These are phyloP conservation scores for Xylota sylvarum DNA, from an alignment of 2,888 invertebrate genomes.

Conservation along the genomic window DNA sequence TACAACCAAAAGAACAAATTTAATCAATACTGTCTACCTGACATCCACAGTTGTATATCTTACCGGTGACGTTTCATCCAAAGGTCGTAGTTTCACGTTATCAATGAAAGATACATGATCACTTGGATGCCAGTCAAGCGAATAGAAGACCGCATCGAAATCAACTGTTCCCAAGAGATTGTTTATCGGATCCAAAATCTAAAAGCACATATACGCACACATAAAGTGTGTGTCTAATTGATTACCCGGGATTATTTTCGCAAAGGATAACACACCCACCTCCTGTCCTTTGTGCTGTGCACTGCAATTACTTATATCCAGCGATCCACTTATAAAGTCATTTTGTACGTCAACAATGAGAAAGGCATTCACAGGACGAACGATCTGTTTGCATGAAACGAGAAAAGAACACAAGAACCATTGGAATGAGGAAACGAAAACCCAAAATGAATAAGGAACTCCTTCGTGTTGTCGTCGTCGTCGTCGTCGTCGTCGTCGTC, in stretches of 20 bases:
- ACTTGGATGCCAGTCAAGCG: slow-evolving; percentile 98
- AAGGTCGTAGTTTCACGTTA: slow-evolving; percentile 91
- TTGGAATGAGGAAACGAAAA: slow-evolving; percentile 39
- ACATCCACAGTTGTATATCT: slow-evolving; percentile 79
- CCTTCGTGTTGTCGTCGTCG: slow-evolving; percentile 44
- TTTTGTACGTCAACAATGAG: slow-evolving; percentile 98
- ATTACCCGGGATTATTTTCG: slow-evolving; percentile 13
- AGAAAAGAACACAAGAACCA: slow-evolving; percentile 57
- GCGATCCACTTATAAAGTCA: slow-evolving; percentile 97
- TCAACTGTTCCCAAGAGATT: slow-evolving; percentile 91
- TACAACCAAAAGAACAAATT: slow-evolving; percentile 79
- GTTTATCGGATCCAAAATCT: slow-evolving; percentile 92
- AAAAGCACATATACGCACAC: slow-evolving; percentile 28
- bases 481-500: slow-evolving; percentile 22
- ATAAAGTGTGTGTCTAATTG: slow-evolving; percentile 38
- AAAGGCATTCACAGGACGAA: slow-evolving; percentile 94
- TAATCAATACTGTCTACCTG: neutral
- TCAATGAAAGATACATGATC: slow-evolving; percentile 97
- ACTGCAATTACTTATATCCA: slow-evolving; percentile 96
- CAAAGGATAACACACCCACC: slow-evolving; percentile 85
- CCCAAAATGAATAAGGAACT: slow-evolving; percentile 39
- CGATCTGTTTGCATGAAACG: slow-evolving; percentile 86
- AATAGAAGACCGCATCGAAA: slow-evolving; percentile 96
- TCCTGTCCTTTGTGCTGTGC: slow-evolving; percentile 96
- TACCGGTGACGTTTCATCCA: slow-evolving; percentile 90